Evolutionary conservation across 64 coral and sea anemone species (phyloP).

Genomic region (Stichodactyla mertensii): DNA sequence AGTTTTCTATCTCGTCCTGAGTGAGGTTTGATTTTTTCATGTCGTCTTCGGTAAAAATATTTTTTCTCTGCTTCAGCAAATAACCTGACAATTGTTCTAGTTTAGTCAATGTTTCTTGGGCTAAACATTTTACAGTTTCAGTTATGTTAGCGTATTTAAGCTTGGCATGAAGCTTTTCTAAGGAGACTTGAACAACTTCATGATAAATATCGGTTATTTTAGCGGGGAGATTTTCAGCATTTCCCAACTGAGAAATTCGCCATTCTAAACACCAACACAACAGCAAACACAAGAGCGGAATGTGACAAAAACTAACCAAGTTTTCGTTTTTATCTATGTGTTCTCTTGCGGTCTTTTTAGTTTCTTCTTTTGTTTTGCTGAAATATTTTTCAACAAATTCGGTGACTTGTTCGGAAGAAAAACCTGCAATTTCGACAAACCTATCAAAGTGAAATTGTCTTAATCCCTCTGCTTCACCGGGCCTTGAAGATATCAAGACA

Average conservation of each 20-base stretch:
- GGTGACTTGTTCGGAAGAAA: no score
- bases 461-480: no score
- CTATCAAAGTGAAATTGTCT: background rate
- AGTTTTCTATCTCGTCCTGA: background rate
- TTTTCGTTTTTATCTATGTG: no score
- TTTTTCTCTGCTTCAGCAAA: background rate
- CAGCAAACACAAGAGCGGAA: no score
- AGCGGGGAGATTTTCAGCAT: background rate
- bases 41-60: background rate
- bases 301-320: no score
- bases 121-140: background rate
- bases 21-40: background rate
- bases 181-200: background rate
- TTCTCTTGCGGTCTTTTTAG: no score
- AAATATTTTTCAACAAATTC: no score
- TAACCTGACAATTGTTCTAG: background rate
- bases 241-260: background rate
- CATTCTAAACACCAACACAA: no score
- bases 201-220: background rate
- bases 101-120: background rate
- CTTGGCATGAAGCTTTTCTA: background rate
- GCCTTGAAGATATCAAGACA: no score
- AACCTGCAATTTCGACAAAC: no score
- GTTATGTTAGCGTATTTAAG: background rate
- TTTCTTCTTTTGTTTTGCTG: no score